Evolutionary conservation across 2,113 vertebrate species (phyloP).

Genomic region (Cervus canadensis): DNA sequence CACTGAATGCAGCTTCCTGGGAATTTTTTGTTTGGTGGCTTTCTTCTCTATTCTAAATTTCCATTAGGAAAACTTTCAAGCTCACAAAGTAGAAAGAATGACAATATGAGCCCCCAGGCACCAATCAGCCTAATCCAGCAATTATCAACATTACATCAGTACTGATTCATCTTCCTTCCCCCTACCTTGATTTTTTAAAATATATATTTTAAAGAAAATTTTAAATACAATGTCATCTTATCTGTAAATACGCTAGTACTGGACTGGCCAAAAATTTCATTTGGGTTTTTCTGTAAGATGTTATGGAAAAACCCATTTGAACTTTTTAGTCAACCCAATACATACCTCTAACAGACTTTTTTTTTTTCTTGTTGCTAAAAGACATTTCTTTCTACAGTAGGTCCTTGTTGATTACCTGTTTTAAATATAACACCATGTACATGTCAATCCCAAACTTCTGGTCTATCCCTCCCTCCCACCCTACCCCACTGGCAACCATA

Average conservation of each 20-base stretch:
- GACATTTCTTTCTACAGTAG: neutral
- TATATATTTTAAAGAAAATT: neutral
- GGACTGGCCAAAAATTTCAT: neutral
- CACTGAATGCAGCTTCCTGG: neutral
- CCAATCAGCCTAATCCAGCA: neutral
- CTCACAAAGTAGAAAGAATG: neutral
- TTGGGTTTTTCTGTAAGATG: neutral
- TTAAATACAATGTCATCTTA: neutral
- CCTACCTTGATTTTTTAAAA: neutral
- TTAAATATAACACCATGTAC: neutral
- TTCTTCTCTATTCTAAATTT: conserved; percentile 10
- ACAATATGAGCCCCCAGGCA: neutral
- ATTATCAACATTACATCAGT: neutral
- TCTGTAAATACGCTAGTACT: neutral
- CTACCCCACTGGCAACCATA: neutral
- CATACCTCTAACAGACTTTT: neutral
- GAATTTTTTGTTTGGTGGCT: conserved; percentile 2
- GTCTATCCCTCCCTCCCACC: neutral
- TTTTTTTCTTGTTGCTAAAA: neutral
- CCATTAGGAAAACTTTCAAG: neutral
- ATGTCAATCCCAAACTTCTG: neutral
- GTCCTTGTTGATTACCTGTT: neutral
- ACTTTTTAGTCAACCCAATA: neutral
- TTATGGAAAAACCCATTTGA: neutral
- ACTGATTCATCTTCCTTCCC: neutral